Evolutionary conservation across 2,888 invertebrate species (phyloP), one percentile per base, ranked within the genome.

Genomic region (Ichneumoninae sp.): DNA sequence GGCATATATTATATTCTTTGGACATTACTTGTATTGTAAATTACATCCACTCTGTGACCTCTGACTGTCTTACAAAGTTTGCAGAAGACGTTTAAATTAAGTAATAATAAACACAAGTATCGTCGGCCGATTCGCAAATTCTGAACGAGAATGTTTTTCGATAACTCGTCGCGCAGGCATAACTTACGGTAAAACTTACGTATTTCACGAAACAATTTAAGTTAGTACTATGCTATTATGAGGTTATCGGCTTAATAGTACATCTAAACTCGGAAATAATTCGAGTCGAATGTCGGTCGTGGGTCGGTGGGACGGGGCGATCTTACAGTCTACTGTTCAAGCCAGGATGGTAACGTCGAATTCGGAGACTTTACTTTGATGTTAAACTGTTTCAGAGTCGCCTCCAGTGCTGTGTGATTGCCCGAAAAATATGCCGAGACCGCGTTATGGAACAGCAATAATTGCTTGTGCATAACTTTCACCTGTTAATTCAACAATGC

Each of bases 391-490:
- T 98, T 97, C 88, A 99, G 95, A 26, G 99, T 98, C 36, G 98
- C 97, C 93, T 99, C 99, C 79, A 99, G 94, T 84, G 98, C 98
- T 85, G 96, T 96, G 93, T 98, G 98, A 95, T 99, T 99, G 77
- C 99, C 99, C 90, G 98, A 98, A 94, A 99, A 99, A 94, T 99
- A 99, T 7, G 99, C 98, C 47, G 98, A 97, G 82, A 99, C 97
- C 1, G 99, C 99, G 94, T 99, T 99, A 94, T 99, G 99, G 94
- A 99, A 98, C 89, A 99, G 94, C 79, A 99, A 95, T 87, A 99
- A 95, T 94, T 99, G 99, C 94, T 99, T 99, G 94, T 99, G 98
- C 99, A 99, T 99, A 89, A 99, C 99, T 94, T 99, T 99, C 90
- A 99, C 97, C 98, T 99, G 86, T 74, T 52, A 30, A 22, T 57